Base-by-base conservation (phyloP, 2,113 vertebrate genomes). In the Barnardius zonarius region DNA sequence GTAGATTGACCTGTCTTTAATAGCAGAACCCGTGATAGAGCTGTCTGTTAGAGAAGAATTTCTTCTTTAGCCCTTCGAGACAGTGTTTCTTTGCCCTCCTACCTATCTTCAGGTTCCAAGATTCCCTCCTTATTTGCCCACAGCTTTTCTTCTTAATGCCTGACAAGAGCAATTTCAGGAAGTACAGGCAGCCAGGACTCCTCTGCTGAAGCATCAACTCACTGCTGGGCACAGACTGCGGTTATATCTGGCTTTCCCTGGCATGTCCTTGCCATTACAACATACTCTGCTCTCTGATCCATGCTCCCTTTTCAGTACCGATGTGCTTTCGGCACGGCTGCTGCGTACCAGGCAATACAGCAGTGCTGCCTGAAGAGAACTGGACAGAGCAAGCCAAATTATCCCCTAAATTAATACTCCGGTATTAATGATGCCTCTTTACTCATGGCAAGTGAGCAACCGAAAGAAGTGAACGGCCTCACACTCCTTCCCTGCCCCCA, bases 311-410 rank as follows among this genome's bases (percentile, higher is more conserved):
- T 55, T 43, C 24, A 51, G 59, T 22, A 4, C 28, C 2, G 33
- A 9, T 0, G 25, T 28, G 20, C 46, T 55, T 24, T 35, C 68
- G 30, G 72, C 2, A 2, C 41, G 11, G 9, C 24, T 17, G 46
- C 66, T 11, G 46, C 1, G 2, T 41, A 14, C 35, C 16, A 2
- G 39, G 51, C 72, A 24, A 24, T 3, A 4, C 0, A 4, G 59
- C 37, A 43, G 7, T 0, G 19, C 64, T 12, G 33, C 15, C 35
- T 1, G 0, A 11, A 11, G 8, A 59, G 51, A 49, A 68, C 17
- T 3, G 35, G 25, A 13, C 33, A 15, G 13, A 11, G 17, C 22
- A 4, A 30, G 25, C 27, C 11, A 14, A n/a, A 28, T 6, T 1
- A 64, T 4, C 13, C 37, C 17, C 10, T 22, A 6, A 31, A 55